Base-by-base conservation (phyloP, 2,797 vertebrate species). In the Ispidina picta region DNA sequence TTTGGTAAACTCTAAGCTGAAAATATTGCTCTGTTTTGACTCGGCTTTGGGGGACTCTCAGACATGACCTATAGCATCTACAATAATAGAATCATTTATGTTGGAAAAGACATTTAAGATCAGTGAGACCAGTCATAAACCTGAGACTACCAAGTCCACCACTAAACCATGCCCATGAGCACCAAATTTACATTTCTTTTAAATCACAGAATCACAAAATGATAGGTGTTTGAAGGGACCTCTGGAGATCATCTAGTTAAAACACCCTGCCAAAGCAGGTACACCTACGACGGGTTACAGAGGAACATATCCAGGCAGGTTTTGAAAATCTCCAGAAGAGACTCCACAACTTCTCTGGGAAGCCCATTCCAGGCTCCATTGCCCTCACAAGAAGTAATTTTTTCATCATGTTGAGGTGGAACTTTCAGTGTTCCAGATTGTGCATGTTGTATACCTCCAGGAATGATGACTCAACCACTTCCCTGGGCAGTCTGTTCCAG, bases 11-110 rank as follows among this genome's bases (percentile, higher is more conserved):
- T 75, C 17, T n/a, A 18, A 33, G 13, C 23, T 76, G 55, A 59
- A 85, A 83, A 63, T 75, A 17, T n/a, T 58, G 12, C 65, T 91
- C 12, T 8, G 5, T 88, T 88, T 86, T 79, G 13, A 80, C 48
- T 81, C 49, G 35, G 3, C 52, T 81, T 66, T 26, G 51, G 11
- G 1, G 0, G 52, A 31, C 10, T 3, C 60, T 83, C 43, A 64
- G 44, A 21, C 22, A 16, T 65, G 62, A 77, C 18, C 12, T 49
- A 3, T 33, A n/a, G 23, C 14, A 62, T 43, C 48, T 29, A 21
- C 20, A 5, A 29, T 35, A 19, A 20, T 9, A 44, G 52, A 70
- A 60, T 19, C 37, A 39, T 66, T 65, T 65, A 33, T 7, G 15
- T 12, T 66, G 33, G 62, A 82, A 78, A 65, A 69, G 19, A 37